These are phyloP conservation scores for Pelodytes ibericus DNA, from an alignment of 2,797 vertebrate species.

Conservation along the genomic window DNA sequence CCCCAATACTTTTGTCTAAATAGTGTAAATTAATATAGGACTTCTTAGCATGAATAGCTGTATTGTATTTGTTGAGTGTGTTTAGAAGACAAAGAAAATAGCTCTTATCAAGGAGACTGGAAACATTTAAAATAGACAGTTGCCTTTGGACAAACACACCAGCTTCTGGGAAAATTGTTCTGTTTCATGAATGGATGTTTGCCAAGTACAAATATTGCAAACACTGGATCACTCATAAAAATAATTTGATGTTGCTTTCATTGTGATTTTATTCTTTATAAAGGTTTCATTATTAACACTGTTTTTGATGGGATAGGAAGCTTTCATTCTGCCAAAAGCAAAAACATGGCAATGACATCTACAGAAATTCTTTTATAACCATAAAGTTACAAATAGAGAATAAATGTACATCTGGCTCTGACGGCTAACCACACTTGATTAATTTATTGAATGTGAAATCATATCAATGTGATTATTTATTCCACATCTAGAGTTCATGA, in stretches of 20 bases:
- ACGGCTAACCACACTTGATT: conserved; percentile 30
- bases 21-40: too few species aligned
- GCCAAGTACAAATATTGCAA: not conserved
- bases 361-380: not conserved
- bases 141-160: not conserved
- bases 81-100: too few species aligned
- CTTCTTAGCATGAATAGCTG: too few species aligned
- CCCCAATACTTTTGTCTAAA: too few species aligned
- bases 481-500: conserved; percentile 4
- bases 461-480: conserved; percentile 8
- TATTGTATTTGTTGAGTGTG: too few species aligned
- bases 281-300: not conserved
- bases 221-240: not conserved
- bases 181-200: not conserved
- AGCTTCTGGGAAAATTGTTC: not conserved
- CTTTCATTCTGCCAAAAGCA: not conserved
- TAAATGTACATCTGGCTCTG: conserved; percentile 13
- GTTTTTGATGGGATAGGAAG: not conserved
- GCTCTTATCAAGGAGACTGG: too few species aligned
- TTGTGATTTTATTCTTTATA: not conserved
- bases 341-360: not conserved
- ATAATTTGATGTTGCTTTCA: not conserved
- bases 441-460: conserved; percentile 32
- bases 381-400: not conserved
- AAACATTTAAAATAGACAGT: not conserved